A percentile compares a stretch with the other conserved stretches of the same genome.
These are phyloP conservation scores for Misgurnus mizolepis DNA, from an alignment of 2,113 vertebrate genomes.

Conservation along the genomic window DNA sequence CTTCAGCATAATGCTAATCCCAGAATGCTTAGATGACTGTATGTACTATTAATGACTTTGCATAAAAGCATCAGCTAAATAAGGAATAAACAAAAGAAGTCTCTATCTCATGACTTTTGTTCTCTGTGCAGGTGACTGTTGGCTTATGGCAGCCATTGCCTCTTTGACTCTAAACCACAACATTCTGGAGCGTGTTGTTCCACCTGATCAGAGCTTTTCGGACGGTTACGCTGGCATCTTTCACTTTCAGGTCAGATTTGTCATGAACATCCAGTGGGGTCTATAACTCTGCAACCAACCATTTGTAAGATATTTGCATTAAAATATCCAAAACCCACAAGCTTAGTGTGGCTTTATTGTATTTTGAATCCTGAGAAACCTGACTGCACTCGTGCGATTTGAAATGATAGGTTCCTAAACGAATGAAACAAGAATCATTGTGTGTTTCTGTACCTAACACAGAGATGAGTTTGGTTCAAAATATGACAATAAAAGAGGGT, in stretches of 20 bases:
- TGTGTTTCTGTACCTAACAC: too few species aligned
- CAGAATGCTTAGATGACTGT: too few species aligned
- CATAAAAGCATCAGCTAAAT: not conserved
- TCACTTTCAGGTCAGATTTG: conserved; percentile 79
- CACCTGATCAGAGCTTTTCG: conserved; percentile 70
- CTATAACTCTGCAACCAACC: too few species aligned
- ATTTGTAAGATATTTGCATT: too few species aligned
- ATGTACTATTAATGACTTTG: too few species aligned
- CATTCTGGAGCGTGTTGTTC: conserved; percentile 79
- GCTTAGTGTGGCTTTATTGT: too few species aligned
- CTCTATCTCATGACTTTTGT: not conserved
- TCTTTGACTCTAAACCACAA: conserved; percentile 86
- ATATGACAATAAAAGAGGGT: conserved; percentile 54
- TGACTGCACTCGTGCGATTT: too few species aligned
- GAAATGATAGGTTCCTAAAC: too few species aligned
- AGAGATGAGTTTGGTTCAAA: not conserved
- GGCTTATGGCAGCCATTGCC: conserved; percentile 88
- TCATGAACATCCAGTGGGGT: too few species aligned
- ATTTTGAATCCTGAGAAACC: too few species aligned
- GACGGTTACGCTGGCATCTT: conserved; percentile 85
- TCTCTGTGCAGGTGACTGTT: conserved; percentile 83
- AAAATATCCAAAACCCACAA: too few species aligned
- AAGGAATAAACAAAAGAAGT: not conserved
- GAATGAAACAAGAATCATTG: too few species aligned
- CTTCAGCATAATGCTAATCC: not conserved